phyloP scores from a whole-genome alignment of 2,113 vertebrate species.

The Bujurquina vittata region DNA sequence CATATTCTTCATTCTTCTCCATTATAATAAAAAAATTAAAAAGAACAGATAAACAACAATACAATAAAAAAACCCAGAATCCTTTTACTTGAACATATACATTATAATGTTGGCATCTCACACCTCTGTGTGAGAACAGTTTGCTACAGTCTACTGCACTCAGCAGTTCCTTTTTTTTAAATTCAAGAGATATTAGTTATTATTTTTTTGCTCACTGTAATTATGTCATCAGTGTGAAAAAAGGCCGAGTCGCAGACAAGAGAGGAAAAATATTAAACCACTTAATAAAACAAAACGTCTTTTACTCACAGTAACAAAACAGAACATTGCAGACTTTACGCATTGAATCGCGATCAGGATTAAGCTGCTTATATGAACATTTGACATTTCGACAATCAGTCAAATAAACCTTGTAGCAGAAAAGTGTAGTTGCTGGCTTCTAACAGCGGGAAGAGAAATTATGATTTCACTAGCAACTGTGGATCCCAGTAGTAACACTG shows the following conservation, averaged over 20 bases:
- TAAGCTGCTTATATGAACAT: not conserved
- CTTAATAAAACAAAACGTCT: conserved; percentile 8
- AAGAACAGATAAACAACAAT: not conserved
- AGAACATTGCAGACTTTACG: not conserved
- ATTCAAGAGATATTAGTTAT: not conserved
- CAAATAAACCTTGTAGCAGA: conserved; percentile 2
- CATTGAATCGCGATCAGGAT: not conserved
- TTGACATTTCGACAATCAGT: not conserved
- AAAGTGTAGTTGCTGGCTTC: not conserved
- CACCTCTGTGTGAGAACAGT: not conserved
- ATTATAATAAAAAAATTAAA: not conserved
- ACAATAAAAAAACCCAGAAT: not conserved
- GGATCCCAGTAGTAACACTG: not conserved
- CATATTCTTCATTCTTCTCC: not conserved
- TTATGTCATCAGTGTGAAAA: not conserved
- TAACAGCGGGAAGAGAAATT: conserved; percentile 16
- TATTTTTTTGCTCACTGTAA: not conserved
- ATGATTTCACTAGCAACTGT: not conserved
- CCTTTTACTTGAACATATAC: not conserved
- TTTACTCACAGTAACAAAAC: not conserved
- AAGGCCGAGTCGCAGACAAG: not conserved
- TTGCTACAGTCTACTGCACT: not conserved
- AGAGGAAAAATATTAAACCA: conserved; percentile 1
- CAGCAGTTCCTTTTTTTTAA: not conserved
- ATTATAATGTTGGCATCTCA: not conserved